Evolutionary conservation across 2,113 vertebrate species (phyloP), one percentile per base, ranked within the genome.

Genomic region (Sigmodon hispidus): DNA sequence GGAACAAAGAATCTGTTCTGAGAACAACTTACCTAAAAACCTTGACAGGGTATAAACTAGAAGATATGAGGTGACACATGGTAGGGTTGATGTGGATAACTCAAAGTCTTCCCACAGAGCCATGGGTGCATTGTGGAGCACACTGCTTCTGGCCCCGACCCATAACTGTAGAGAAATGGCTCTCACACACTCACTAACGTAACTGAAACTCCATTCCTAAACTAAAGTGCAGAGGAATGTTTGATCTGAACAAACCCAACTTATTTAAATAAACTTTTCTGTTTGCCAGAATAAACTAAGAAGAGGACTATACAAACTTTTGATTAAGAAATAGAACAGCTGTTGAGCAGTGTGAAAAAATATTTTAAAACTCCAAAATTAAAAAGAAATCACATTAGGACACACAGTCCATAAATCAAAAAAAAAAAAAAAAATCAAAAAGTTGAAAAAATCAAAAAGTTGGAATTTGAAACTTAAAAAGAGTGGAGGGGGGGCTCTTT

Each of bases 291-390:
- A 91, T 92, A 96, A 95, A 96, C 89, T 55, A 92, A 19, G 57
- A 96, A 24, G 9, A 80, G 76, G n/a, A 89, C 67, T 48, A 73
- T 52, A 95, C 95, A 94, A 89, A 89, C 43, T 70, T 93, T 45
- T 91, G 79, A 95, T 87, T 84, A 93, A 94, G 73, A 96, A 96
- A 94, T 0, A 90, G 59, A 96, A 94, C 69, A 83, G 91, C 72
- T 96, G 81, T 87, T 72, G 43, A 55, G 85, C 63, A 83, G 15
- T 83, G 7, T 19, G 34, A 50, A 92, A 95, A 94, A 89, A 31
- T 67, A 76, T 86, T 93, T 72, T 59, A 22, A 79, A 95, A 87
- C 21, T 57, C 29, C 15, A 81, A 81, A 79, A 84, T 81, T 79
- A 36, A 88, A 69, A 88, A 87, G 72, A 91, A 48, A 63, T 72